These are phyloP conservation scores for Vulpes vulpes DNA, from an alignment of 2,113 vertebrate species.

Conservation along the genomic window DNA sequence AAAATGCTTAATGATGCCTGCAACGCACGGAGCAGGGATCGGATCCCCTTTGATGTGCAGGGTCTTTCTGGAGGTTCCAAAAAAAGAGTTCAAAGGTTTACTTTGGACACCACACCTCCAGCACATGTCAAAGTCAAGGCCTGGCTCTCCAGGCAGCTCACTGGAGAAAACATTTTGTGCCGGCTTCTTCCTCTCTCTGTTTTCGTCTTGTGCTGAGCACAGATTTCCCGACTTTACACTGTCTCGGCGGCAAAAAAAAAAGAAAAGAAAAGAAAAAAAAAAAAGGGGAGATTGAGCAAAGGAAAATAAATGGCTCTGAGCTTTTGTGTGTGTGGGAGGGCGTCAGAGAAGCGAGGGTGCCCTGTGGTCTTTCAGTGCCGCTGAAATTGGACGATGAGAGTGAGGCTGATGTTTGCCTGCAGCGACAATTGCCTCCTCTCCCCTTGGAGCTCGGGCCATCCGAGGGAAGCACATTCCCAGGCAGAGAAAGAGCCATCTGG, in stretches of 20 bases:
- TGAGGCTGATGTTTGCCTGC: neutral
- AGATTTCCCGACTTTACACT: slow-evolving; percentile 46
- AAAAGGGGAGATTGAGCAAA: neutral
- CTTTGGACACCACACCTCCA: slow-evolving; percentile 24
- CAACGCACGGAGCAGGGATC: neutral
- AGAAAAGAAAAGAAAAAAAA: too few relatives aligned
- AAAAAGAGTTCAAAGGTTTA: slow-evolving; percentile 77
- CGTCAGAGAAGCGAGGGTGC: neutral
- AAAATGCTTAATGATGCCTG: slow-evolving; percentile 71
- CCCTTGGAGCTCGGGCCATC: neutral
- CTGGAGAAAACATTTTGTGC: slow-evolving; percentile 53
- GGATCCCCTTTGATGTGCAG: slow-evolving; percentile 67
- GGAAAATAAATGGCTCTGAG: neutral
- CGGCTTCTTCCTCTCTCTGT: neutral
- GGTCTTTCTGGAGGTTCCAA: slow-evolving; percentile 77
- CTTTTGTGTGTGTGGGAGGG: neutral
- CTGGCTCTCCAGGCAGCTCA: neutral
- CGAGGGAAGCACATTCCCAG: neutral
- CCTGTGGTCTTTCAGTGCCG: neutral
- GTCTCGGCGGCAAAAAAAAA: slow-evolving; percentile 2
- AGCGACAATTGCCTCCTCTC: neutral
- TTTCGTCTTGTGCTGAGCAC: slow-evolving; percentile 56
- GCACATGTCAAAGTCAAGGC: slow-evolving; percentile 58
- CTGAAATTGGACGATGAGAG: neutral
- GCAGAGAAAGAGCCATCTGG: slow-evolving; percentile 48